Base-by-base conservation (phyloP, 2,888 invertebrate species). In the Eueremaeus valkanovi region DNA sequence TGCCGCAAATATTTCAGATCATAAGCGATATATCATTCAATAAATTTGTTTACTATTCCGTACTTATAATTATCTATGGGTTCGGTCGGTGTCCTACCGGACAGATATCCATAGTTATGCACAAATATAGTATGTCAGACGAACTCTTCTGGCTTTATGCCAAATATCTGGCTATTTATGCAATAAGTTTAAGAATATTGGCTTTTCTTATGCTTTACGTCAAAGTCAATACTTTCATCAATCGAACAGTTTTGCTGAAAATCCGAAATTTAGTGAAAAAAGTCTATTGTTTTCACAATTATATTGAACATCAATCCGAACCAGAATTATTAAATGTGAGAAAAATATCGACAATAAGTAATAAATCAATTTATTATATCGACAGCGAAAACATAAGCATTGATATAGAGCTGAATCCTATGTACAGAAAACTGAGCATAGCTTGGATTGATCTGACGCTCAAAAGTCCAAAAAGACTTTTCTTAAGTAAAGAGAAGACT, bases 371-470 rank as follows among this genome's bases (percentile, higher is more conserved):
- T 66, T 66, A 36, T 66, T n/a, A 21, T 21, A 70, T 70, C 29
- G 40, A 45, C 3, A 24, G 21, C 18, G 45, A 70, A 24, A 27
- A 29, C 13, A 45, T 70, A 0, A n/a, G 27, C 21, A 18, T 16
- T 16, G 70, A 70, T 5, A 6, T 18, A 0, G 45, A 45, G 2
- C 5, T 13, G 0, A 45, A 45, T 27, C 27, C 1, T 11, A 24
- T 9, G 5, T 40, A 68, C 27, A 36, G 33, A 1, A 70, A 70
- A 24, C 16, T 70, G 45, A 21, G 16, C 2, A 45, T 70, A 5
- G 70, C 70, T 16, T 70, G 70, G 70, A 70, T 45, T 24, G 70
- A 70, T 70, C 36, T 70, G 70, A 70, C 45, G 8, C 70, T 70
- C 16, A 70, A 27, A 40, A 70, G 18, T 16, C 16, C n/a, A n/a